Percentiles rank a stretch among this genome's conserved stretches.
Evolutionary conservation across 1,140 invertebrate species (phyloP).

Genomic region (Orussus abietinus): DNA sequence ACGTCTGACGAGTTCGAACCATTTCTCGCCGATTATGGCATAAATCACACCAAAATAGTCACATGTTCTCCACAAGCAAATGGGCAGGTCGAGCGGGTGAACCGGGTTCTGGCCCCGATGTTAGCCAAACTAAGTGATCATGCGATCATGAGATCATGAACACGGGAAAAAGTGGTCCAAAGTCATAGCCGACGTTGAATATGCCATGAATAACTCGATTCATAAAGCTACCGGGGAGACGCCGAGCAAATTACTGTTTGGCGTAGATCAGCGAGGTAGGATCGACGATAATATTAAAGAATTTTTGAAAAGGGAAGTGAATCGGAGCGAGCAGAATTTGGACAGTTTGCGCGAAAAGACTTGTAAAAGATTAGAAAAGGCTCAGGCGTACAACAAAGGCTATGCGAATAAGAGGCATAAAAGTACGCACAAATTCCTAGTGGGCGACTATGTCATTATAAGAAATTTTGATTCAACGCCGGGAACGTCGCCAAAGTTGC

Average conservation of each 20-base stretch:
- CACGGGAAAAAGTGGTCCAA: constrained; percentile 15
- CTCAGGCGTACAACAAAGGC: constrained; percentile 15
- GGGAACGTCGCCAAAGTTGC: constrained; percentile 25
- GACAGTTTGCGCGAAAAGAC: constrained; percentile 9
- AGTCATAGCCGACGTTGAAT: constrained; percentile 14
- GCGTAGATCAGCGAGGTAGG: constrained; percentile 15
- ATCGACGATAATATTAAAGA: constrained; percentile 7
- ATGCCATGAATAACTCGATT: constrained; percentile 19
- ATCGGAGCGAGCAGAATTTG: neutral
- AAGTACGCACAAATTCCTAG: constrained; percentile 15
- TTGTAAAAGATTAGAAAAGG: constrained; percentile 16
- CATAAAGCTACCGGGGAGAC: constrained; percentile 11
- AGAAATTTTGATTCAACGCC: constrained; percentile 26
- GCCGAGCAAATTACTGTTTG: constrained; percentile 20
- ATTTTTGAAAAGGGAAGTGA: constrained; percentile 4
- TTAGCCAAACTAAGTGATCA: constrained; percentile 11
- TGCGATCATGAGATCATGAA: too few relatives aligned
- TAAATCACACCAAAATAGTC: constrained; percentile 13
- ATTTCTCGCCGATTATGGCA: constrained; percentile 5
- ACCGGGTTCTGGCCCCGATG: constrained; percentile 20
- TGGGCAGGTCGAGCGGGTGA: too few relatives aligned
- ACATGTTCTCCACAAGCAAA: constrained; percentile 25
- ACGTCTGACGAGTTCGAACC: neutral
- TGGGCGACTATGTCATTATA: constrained; percentile 29
- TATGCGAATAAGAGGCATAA: constrained; percentile 24